Conservation (phyloP, 2,888 invertebrate species). For the Keiferia lycopersicella region DNA sequence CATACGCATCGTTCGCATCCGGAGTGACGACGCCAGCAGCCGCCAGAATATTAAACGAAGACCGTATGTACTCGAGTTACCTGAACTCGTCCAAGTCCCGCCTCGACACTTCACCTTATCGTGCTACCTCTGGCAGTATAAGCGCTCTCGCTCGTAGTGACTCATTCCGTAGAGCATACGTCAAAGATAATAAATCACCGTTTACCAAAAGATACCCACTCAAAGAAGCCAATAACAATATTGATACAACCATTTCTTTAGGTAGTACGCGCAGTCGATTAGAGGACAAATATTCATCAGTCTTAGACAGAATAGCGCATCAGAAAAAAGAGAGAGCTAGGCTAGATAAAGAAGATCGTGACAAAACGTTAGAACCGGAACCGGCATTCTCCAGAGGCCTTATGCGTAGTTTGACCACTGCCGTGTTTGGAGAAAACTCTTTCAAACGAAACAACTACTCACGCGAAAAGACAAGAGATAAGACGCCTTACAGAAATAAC, state of each 20-base stretch:
- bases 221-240: conserved; percentile 74
- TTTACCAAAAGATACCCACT: conserved; percentile 70
- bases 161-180: conserved; percentile 72
- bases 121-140: conserved; percentile 61
- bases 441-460: conserved; percentile 78
- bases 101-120: conserved; percentile 69
- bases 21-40: conserved; percentile 45
- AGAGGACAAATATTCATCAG: conserved; percentile 90
- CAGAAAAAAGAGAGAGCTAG: conserved; percentile 79
- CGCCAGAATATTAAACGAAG: conserved; percentile 65
- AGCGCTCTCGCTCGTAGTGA: conserved; percentile 70
- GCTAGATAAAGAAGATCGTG: conserved; percentile 81
- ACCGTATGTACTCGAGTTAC: conserved; percentile 69
- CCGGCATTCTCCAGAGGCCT: conserved; percentile 66
- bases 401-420: conserved; percentile 87
- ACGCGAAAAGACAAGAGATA: conserved; percentile 82
- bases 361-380: conserved; percentile 86
- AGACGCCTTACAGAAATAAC: conserved; percentile 83
- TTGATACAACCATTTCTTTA: conserved; percentile 63
- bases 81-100: conserved; percentile 63
- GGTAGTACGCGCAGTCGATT: conserved; percentile 85
- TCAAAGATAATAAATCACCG: conserved; percentile 73
- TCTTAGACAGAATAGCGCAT: conserved; percentile 85
- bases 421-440: conserved; percentile 85
- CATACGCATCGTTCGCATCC: conserved; percentile 63